A percentile compares a stretch with the other conserved stretches of the same genome.
Conservation (phyloP, 1,140 invertebrate genomes). For the Cardiocondyla obscurior region DNA sequence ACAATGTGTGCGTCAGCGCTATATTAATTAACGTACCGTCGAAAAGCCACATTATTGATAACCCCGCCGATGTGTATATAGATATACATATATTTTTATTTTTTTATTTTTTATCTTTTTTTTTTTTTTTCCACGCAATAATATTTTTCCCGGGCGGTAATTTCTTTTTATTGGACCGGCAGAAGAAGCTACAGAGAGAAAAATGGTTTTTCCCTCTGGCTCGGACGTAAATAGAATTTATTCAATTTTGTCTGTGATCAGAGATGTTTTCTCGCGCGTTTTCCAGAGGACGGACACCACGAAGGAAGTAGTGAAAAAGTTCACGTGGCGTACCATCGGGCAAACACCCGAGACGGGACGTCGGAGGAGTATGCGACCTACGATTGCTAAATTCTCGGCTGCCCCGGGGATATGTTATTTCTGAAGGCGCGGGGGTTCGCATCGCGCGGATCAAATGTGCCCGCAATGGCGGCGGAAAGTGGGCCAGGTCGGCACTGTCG, state of each 20-base stretch:
- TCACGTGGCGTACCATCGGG: neutral
- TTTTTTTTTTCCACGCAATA: neutral
- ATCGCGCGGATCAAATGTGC: conserved; percentile 5
- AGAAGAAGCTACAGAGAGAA: neutral
- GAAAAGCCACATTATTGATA: neutral
- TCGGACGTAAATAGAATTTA: conserved; percentile 40
- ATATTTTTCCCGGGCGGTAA: neutral
- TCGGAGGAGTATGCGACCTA: neutral
- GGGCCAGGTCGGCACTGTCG: conserved; percentile 49
- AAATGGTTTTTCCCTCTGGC: neutral
- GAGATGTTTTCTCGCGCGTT: conserved; percentile 2
- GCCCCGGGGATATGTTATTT: conserved; percentile 24
- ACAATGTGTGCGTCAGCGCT: neutral
- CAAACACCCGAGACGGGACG: conserved; percentile 2
- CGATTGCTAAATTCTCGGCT: neutral
- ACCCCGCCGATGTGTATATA: neutral
- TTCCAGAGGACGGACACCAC: neutral
- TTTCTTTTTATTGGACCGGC: neutral
- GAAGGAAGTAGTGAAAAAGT: neutral
- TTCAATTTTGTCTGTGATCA: conserved; percentile 19
- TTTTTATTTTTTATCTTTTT: too few relatives aligned
- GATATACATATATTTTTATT: too few relatives aligned
- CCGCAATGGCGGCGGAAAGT: conserved; percentile 46
- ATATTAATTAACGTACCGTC: conserved; percentile 6
- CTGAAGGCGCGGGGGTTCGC: conserved; percentile 1